phyloP scores from a whole-genome alignment of 2,797 vertebrate species.

The Tympanoctomys barrerae region DNA sequence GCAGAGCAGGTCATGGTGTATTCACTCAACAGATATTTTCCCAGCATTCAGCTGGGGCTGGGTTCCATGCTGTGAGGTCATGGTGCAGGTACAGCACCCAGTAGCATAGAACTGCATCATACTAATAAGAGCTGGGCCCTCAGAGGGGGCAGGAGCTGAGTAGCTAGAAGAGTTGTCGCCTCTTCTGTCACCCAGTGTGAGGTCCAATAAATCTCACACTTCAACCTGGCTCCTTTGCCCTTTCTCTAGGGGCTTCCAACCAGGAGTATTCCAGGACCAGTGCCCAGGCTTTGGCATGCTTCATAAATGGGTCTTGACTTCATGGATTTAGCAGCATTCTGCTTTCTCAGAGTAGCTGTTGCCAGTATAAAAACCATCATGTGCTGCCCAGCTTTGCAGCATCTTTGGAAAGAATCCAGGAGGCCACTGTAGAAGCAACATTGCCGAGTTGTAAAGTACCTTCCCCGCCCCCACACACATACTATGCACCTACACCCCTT shows the following conservation, averaged over 20 bases:
- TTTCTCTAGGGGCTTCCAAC: not conserved
- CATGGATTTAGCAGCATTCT: not conserved
- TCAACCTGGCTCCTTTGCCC: not conserved
- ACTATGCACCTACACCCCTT: not conserved
- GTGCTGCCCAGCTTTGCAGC: not conserved
- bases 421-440: not conserved
- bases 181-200: not conserved
- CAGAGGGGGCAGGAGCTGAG: not conserved
- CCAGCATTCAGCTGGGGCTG: not conserved
- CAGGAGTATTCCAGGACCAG: not conserved
- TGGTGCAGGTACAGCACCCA: not conserved
- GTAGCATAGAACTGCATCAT: not conserved
- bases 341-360: not conserved
- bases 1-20: not conserved
- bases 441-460: not conserved
- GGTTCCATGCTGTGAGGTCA: not conserved
- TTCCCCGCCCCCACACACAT: not conserved
- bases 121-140: not conserved
- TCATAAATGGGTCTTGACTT: not conserved
- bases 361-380: not conserved
- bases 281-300: not conserved
- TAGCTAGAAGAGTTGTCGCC: not conserved
- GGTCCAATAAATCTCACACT: not conserved
- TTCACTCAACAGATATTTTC: not conserved
- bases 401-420: slow-evolving; percentile 3